Percentiles rank a stretch among this genome's conserved stretches.
Evolutionary conservation across 2,888 invertebrate genomes (phyloP).

Genomic region (Dicyrtoma fusca): DNA sequence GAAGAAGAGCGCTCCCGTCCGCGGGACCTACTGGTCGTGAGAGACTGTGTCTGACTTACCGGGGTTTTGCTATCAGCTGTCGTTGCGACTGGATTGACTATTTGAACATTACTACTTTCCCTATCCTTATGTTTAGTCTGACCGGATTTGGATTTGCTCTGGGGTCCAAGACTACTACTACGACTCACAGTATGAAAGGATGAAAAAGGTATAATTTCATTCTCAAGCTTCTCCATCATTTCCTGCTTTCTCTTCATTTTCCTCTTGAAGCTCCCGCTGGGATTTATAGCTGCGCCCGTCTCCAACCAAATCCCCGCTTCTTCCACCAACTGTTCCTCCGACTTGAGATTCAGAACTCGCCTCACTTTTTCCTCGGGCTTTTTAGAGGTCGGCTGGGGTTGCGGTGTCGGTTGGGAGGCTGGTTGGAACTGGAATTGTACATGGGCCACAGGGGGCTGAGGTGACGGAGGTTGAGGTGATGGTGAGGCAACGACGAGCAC

Average conservation of each 20-base stretch:
- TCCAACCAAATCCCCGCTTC: slow-evolving; percentile 38
- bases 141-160: background rate
- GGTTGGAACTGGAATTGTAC: background rate
- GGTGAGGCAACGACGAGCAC: background rate
- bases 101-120: too few relatives aligned
- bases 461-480: background rate
- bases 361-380: slow-evolving; percentile 31
- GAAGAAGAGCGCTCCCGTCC: too few relatives aligned
- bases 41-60: background rate
- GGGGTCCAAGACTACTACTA: background rate
- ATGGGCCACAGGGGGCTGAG: background rate
- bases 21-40: too few relatives aligned
- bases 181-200: background rate
- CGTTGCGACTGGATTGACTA: too few relatives aligned
- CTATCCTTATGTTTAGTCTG: background rate
- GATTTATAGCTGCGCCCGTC: slow-evolving; percentile 29
- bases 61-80: background rate
- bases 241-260: slow-evolving; percentile 31
- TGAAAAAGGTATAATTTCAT: slow-evolving; percentile 27
- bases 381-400: background rate
- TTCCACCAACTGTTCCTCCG: slow-evolving; percentile 36
- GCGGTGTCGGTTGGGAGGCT: background rate
- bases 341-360: slow-evolving; percentile 31
- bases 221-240: slow-evolving; percentile 21
- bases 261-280: slow-evolving; percentile 36